Evolutionary conservation across 1,140 invertebrate genomes (phyloP), one percentile per base, ranked within the genome.

Genomic region (Agrilus planipennis): DNA sequence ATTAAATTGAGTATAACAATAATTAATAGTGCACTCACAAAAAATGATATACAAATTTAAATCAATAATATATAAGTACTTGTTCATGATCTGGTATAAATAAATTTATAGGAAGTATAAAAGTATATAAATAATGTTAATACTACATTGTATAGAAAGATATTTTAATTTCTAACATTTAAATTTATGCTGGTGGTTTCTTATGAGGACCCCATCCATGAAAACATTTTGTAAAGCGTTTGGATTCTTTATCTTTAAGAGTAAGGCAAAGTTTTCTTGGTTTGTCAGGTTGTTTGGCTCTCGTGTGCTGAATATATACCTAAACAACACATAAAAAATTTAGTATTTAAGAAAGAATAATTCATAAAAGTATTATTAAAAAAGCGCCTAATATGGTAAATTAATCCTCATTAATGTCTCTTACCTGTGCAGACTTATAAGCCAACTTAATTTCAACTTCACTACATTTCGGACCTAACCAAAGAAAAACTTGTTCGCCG

Each of bases 401-500:
- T 6, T 9, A 32, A 16, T 12, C 30, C 7, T 6, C 11, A 16
- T 12, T 32, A 27, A 38, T 23, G 6, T 23, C 14, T 7, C 20
- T 60, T 73, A 91, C 89, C 73, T 98, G 91, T 40, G 92, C 95
- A 53, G 92, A 96, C 69, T 99, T 98, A 55, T 92, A 96, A 0
- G 93, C 92, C 16, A 99, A 67, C 70, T 99, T 99, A 32, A 97
- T 92, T 73, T 99, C 95, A 5, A 99, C 93, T 72, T 99, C 94
- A 43, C 89, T 95, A 53, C 89, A 94, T 51, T 84, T 81, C 37
- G 89, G 79, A 6, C 96, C 96, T 31, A 98, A 72, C 96, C 96
- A 99, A 17, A 99, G 70, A 68, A 95, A 99, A 28, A 99, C 90
- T 65, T 96, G 87, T 56, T 91, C 83, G 1, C 96, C 96, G 62